Conservation (phyloP, 2,888 invertebrate genomes). For the Trissoscelio sp. region DNA sequence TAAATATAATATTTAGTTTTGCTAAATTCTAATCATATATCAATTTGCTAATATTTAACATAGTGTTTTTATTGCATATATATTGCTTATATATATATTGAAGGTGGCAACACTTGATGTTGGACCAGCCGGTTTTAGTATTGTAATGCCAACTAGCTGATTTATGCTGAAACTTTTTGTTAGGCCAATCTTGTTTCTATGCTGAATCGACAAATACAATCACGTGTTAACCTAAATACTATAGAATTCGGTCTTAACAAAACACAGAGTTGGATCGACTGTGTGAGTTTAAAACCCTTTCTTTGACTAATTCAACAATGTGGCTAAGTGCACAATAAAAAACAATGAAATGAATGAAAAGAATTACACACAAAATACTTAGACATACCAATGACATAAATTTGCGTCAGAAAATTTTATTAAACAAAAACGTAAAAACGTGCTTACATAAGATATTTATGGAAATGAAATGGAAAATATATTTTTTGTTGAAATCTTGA, state of each 20-base stretch:
- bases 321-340: slow-evolving; percentile 2
- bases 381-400: neutral
- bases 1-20: too few relatives aligned
- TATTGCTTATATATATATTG: neutral
- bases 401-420: too few relatives aligned
- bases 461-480: neutral
- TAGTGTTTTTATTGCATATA: too few relatives aligned
- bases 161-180: slow-evolving; percentile 27
- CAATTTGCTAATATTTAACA: neutral
- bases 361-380: neutral
- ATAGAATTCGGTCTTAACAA: slow-evolving; percentile 35
- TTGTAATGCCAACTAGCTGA: slow-evolving; percentile 20
- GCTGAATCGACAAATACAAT: slow-evolving; percentile 37
- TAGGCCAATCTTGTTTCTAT: slow-evolving; percentile 23
- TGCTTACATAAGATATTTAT: too few relatives aligned
- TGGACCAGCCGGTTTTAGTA: neutral
- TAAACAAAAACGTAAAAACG: too few relatives aligned
- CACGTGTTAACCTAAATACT: slow-evolving; percentile 41
- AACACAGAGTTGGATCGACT: slow-evolving; percentile 24
- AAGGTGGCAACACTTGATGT: slow-evolving; percentile 5
- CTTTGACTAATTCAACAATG: neutral
- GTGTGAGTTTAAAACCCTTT: neutral
- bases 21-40: neutral
- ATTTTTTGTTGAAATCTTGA: neutral
- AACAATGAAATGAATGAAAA: neutral